Evolutionary conservation across 1,140 invertebrate species (phyloP), one percentile per base, ranked within the genome.

Genomic region (Myzus persicae): DNA sequence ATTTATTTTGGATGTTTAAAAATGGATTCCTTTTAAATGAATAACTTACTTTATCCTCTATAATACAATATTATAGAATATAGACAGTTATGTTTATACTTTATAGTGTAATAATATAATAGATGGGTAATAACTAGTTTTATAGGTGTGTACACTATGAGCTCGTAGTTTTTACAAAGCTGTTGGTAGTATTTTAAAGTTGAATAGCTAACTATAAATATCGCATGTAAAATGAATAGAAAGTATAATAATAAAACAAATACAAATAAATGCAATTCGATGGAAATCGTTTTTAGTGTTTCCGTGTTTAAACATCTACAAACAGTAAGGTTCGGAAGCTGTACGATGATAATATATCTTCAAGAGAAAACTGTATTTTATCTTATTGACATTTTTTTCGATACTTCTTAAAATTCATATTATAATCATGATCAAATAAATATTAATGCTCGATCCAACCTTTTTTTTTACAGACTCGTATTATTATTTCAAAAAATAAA

Each of bases 401-500:
- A 82, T 82, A 40, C 22, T 8, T 38, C 9, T 8, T n/a, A 7
- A 87, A 42, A 87, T n/a, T 46, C 31, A 87, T 87, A 87, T 87
- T 87, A 87, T 87, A 87, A 87, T 22, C 40, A n/a, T 46, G 84
- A 46, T 87, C 5, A 46, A 87, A 87, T 87, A 87, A 44, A 46
- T 44, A 87, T 46, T 46, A 46, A 46, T 87, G 18, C 3, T 46
- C 84, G 6, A 87, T 46, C 44, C 40, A 44, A 31, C 14, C n/a
- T 85, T 44, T 44, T 87, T 87, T 46, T 46, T 42, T n/a, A 44
- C 26, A n/a, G 31, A 87, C 11, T 44, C 18, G 31, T 87, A 87
- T n/a, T 20, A 87, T 46, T n/a, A 87, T 87, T 87, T 20, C 11
- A 44, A n/a, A 42, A 44, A 46, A 44, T n/a, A 46, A 87, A 87